A percentile compares a stretch with the other conserved stretches of the same genome.
phyloP scores from a whole-genome alignment of 2,888 invertebrate species.

The Epinotia brunnichana region DNA sequence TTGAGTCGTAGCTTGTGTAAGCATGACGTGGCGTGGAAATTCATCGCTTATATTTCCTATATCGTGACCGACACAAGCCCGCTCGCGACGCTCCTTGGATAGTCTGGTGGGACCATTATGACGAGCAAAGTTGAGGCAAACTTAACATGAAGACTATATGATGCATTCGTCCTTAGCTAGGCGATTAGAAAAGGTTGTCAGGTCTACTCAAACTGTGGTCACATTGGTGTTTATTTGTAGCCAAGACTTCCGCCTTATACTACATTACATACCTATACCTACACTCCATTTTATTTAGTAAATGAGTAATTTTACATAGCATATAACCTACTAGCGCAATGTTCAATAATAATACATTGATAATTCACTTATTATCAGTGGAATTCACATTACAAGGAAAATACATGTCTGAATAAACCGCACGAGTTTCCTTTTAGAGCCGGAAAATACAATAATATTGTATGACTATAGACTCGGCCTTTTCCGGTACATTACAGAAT shows the following conservation, averaged over 20 bases:
- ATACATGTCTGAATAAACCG: neutral
- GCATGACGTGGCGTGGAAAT: too few species aligned
- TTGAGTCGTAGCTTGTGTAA: too few species aligned
- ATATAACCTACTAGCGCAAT: neutral
- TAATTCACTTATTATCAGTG: conserved; percentile 11
- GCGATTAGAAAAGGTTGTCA: too few species aligned
- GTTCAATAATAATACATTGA: neutral
- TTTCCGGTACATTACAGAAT: neutral
- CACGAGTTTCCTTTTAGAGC: neutral
- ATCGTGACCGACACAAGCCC: too few species aligned
- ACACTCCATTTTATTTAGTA: neutral
- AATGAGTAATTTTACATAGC: neutral
- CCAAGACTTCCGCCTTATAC: neutral
- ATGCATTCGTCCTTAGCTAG: too few species aligned
- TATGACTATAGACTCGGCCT: neutral
- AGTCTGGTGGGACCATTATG: too few species aligned
- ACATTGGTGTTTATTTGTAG: too few species aligned
- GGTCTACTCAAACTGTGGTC: too few species aligned
- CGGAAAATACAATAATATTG: neutral
- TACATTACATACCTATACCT: neutral
- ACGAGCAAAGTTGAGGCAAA: too few species aligned
- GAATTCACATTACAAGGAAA: conserved; percentile 2
- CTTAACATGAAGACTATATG: too few species aligned
- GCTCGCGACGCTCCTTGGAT: too few species aligned
- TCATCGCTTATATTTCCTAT: too few species aligned